These are phyloP conservation scores for Microplitis demolitor DNA, from an alignment of 1,140 invertebrate genomes.

Conservation along the genomic window DNA sequence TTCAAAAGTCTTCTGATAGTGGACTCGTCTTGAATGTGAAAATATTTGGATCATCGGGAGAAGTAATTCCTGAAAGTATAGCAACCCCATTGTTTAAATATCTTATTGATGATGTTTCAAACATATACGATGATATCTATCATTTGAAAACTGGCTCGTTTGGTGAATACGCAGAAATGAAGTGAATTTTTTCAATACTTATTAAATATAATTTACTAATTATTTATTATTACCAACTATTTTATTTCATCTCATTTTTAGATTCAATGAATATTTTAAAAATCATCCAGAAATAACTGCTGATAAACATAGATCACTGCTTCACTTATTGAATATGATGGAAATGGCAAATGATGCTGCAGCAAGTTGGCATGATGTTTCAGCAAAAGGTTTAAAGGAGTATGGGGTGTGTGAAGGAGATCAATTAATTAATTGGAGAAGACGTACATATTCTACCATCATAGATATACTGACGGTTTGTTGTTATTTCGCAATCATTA, in stretches of 20 bases:
- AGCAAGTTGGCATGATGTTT: constrained; percentile 67
- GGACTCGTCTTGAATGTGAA: not conserved
- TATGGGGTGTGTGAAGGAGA: constrained; percentile 69
- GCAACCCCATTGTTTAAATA: too few relatives aligned
- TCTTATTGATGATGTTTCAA: not conserved
- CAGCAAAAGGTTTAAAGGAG: constrained; percentile 61
- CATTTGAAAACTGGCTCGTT: constrained; percentile 48
- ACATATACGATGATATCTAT: constrained; percentile 26
- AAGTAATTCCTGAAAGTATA: not conserved
- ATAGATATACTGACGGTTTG: constrained; percentile 66
- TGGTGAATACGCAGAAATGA: constrained; percentile 58
- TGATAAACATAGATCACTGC: constrained; percentile 54
- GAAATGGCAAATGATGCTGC: constrained; percentile 65
- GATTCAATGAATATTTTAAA: constrained; percentile 45
- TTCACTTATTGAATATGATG: constrained; percentile 64
- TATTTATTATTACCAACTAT: not conserved
- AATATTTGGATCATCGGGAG: not conserved
- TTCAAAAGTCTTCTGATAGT: not conserved
- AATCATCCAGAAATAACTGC: constrained; percentile 37
- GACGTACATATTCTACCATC: constrained; percentile 65
- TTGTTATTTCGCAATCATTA: not conserved
- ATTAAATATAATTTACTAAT: not conserved
- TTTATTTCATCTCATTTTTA: constrained; percentile 32
- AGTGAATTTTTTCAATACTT: constrained; percentile 35
- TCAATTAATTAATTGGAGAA: constrained; percentile 66